Evolutionary conservation across 2,797 vertebrate species (phyloP), one percentile per base, ranked within the genome.

Genomic region (Champsocephalus esox): DNA sequence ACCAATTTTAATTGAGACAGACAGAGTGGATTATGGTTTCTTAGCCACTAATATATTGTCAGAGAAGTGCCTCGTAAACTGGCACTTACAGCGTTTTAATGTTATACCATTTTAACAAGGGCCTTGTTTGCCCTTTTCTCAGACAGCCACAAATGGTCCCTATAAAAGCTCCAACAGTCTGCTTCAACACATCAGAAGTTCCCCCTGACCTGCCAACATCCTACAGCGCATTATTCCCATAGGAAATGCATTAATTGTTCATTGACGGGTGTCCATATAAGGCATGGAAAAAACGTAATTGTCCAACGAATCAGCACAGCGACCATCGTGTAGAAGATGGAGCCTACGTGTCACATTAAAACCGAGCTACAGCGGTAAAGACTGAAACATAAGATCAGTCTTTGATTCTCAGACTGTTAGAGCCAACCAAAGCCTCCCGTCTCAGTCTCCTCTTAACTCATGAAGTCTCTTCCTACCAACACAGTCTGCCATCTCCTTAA

Each of bases 401-500:
- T 48, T 57, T 24, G 58, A 58, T 67, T 60, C 51, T 63, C 52
- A 61, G 73, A 61, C 64, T 45, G 73, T 72, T 79, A 28, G 13
- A 68, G 77, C 43, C 45, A 65, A 38, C 44, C 72, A 74, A 62
- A n/a, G 60, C 64, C 72, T 78, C 66, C 19, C 19, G 68, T 71
- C 74, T 70, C 75, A 69, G 50, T 24, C 51, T 45, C 63, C 49
- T 56, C 56, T 24, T 68, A 48, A 74, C 7, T 54, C 70, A 65
- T 51, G 43, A 2, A 58, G 48, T 54, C 54, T 75, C 49, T 54
- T 62, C 58, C 38, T 52, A 21, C 68, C 62, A 28, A 49, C 24
- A 67, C 59, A 57, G 11, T 19, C n/a, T 38, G 45, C 34, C 6
- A 12, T 71, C 51, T 28, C 85, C 92, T 88, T 90, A 75, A 80